Evolutionary conservation across 2,797 vertebrate genomes (phyloP), one percentile per base, ranked within the genome.

Genomic region (Urosaurus nigricauda): DNA sequence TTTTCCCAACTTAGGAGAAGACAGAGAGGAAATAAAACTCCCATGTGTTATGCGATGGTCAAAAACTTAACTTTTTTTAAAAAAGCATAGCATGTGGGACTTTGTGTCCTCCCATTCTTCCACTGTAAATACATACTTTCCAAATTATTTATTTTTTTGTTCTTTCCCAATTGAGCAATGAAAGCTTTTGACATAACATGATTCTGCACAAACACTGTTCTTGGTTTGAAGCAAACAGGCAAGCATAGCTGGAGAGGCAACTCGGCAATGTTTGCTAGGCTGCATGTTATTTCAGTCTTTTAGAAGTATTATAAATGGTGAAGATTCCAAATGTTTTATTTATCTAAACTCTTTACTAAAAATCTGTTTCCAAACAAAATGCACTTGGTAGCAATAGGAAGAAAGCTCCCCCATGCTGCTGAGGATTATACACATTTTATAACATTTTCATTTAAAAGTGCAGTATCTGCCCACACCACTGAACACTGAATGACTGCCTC

Each of bases 391-490:
- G 32, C 17, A 71, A 63, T 12, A 60, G 84, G 37, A 43, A 65
- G 29, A 51, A 43, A 37, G 19, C 75, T 65, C 86, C 29, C 70
- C 74, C 79, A 43, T 2, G 14, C 35, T 87, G 51, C 35, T 24
- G 37, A 74, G 68, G 17, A 8, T 74, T 63, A 60, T 83, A 90
- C 37, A 63, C 32, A 47, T 73, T 29, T 53, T 71, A 58, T 75
- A 85, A 53, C 60, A 29, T 85, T 53, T 0, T 0, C 0, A 0
- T 60, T 84, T 87, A 2, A 43, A 17, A 29, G 78, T 56, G 53
- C 53, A 8, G 35, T 78, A 75, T 56, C 87, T 92, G 83, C 82
- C 53, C 58, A 16, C 35, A 32, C 32, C 79, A 47, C 83, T 85
- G 51, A 85, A 26, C n/a, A 32, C 24, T 43, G 26, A 21, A 78